phyloP scores from a whole-genome alignment of 2,888 invertebrate genomes.

The Acanthococcus lagerstroemiae region DNA sequence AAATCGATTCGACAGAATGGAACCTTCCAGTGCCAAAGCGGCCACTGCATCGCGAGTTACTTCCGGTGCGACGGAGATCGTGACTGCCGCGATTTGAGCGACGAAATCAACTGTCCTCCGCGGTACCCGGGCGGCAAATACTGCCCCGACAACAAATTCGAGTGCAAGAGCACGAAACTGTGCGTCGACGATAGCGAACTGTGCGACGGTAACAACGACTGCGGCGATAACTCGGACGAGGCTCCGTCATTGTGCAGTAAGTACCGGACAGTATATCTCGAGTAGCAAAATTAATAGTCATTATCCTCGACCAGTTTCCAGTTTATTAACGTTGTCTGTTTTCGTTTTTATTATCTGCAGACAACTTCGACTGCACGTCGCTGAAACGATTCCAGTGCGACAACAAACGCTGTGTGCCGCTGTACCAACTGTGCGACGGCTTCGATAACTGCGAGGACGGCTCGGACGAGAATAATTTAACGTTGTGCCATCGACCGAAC shows the following conservation, averaged over 20 bases:
- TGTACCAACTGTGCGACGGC: constrained; percentile 80
- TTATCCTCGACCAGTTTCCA: not conserved
- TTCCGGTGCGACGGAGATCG: constrained; percentile 82
- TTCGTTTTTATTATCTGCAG: constrained; percentile 40
- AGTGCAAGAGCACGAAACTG: constrained; percentile 76
- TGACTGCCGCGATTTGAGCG: constrained; percentile 80
- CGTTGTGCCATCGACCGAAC: constrained; percentile 57
- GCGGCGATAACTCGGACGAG: constrained; percentile 86
- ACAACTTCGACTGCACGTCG: constrained; percentile 75
- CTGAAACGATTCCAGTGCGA: constrained; percentile 77
- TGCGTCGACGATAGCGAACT: constrained; percentile 83
- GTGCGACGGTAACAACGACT: constrained; percentile 89
- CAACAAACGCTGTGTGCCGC: constrained; percentile 76
- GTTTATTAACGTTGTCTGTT: too few species aligned
- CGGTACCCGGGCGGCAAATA: constrained; percentile 77
- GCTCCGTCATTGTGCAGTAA: constrained; percentile 58
- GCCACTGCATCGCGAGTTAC: constrained; percentile 83
- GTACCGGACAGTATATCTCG: constrained; percentile 37
- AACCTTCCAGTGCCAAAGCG: constrained; percentile 83
- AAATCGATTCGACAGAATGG: constrained; percentile 52
- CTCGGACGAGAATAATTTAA: constrained; percentile 91
- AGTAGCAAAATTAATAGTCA: not conserved
- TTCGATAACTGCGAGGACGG: constrained; percentile 90
- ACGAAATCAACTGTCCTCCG: constrained; percentile 81
- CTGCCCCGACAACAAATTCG: constrained; percentile 81